Base-by-base conservation (phyloP, 2,113 vertebrate species). In the Lota lota region DNA sequence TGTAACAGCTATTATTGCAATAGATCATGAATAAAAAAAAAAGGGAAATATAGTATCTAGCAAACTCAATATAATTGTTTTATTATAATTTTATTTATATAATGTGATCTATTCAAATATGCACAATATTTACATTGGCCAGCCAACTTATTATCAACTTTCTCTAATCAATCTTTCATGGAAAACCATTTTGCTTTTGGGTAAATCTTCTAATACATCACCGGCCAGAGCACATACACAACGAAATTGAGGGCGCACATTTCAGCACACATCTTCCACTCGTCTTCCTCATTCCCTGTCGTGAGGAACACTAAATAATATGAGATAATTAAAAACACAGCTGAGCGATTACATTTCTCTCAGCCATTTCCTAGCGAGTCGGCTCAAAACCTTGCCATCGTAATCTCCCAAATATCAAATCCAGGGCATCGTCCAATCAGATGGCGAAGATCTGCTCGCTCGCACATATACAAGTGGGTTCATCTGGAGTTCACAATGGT, bases 401-500 rank as follows among this genome's bases (percentile, higher is more conserved):
- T 82, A 83, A 88, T 78, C 81, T 85, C 64, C 65, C 65, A 78
- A 75, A 80, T 73, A 76, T 63, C 74, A 74, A 85, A 63, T 63
- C 18, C 50, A 47, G 1, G 22, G 56, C 75, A 33, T 77, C 22
- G 22, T 77, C 80, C 85, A 86, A 86, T 89, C 61, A 63, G 76
- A 1, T 0, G 36, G 61, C 67, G 5, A 58, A 0, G 68, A 71
- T 78, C 74, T 74, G 70, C 74, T 63, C 20, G 68, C 84, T 85
- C 82, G 69, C 80, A 79, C 77, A 82, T 81, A 84, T 75, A 78
- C 81, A 66, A 1, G 57, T 60, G 59, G 54, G 89, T 84, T 90
- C 87, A 87, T 50, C 20, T 0, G 62, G 67, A 89, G 89, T 87
- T 89, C 86, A 90, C 50, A 63, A 87, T 88, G 83, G 85, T 70